Base-by-base conservation (phyloP, 2,797 vertebrate genomes). In the Onychomys arenicola region DNA sequence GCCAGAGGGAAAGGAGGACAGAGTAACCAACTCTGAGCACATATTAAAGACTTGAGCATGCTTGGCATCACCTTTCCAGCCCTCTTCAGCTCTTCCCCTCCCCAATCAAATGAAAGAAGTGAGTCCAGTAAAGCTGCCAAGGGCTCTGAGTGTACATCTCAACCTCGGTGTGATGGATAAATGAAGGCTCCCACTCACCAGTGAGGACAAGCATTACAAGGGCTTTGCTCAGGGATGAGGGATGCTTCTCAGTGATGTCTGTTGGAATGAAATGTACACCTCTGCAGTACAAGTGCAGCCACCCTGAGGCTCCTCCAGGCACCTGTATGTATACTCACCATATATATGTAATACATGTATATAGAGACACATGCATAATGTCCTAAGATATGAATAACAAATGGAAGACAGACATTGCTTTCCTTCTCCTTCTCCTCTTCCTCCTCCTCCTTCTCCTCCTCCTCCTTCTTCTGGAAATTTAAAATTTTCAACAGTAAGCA, bases 1-100 rank as follows among this genome's bases (percentile, higher is more conserved):
- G 95, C 75, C 29, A 37, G 86, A 93, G 90, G 83, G 57, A 77
- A 95, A 87, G 84, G 71, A 46, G 76, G 14, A 65, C 34, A 81
- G 49, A 93, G 69, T 75, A 46, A 81, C 4, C 14, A 25, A 59
- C 65, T 76, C 34, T 59, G 91, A 75, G 59, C 77, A 59, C 46
- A 4, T 59, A 80, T 69, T 85, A 88, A 96, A 92, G 90, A 63
- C 69, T 78, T 63, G 49, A 17, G 57, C 0, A 27, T 59, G 65
- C 40, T 3, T 43, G 46, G 82, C 6, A 1, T 49, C 34, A 1
- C 32, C 46, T 21, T 55, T 19, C n/a, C 14, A 7, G 67, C 23
- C 73, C 43, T 76, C 63, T 37, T 82, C 91, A 4, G 19, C 0
- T 2, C 43, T n/a, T 10, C 6, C 14, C 16, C 78, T 55, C 34